A percentile compares a stretch with the other conserved stretches of the same genome.
Conservation (phyloP, 2,113 vertebrate species). For the Psilopsiagon aurifrons region DNA sequence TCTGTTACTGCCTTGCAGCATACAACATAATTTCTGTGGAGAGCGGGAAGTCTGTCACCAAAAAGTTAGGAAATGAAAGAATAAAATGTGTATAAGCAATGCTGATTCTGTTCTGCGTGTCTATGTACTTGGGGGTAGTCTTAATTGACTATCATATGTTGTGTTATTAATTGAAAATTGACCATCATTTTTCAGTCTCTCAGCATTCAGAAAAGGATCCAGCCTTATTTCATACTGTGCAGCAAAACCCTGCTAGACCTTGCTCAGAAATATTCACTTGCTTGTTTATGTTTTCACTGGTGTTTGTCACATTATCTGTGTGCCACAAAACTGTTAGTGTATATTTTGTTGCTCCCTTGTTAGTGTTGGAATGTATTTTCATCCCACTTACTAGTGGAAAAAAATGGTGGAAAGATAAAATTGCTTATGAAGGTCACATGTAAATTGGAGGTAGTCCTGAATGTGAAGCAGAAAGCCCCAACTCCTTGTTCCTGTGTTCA, state of each 20-base stretch:
- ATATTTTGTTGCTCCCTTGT: not conserved
- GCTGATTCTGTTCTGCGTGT: not conserved
- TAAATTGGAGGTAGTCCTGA: not conserved
- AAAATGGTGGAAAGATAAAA: not conserved
- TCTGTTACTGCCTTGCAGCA: rapidly evolving
- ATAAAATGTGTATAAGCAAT: not conserved
- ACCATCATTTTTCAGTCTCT: not conserved
- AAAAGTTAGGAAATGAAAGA: not conserved
- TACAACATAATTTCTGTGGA: not conserved
- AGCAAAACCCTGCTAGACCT: not conserved
- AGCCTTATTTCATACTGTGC: not conserved
- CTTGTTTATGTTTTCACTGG: not conserved
- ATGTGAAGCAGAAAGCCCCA: not conserved
- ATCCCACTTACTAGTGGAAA: not conserved
- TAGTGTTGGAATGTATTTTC: not conserved
- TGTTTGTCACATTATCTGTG: not conserved
- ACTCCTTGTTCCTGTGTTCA: not conserved
- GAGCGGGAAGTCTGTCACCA: not conserved
- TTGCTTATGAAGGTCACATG: rapidly evolving
- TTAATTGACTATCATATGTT: not conserved
- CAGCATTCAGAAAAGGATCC: not conserved
- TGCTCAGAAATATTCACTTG: not conserved
- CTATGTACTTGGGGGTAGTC: not conserved
- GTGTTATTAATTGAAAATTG: not conserved
- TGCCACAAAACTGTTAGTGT: not conserved